These are phyloP conservation scores for Bolborhynchus lineola DNA, from an alignment of 2,113 vertebrate genomes.

Conservation along the genomic window DNA sequence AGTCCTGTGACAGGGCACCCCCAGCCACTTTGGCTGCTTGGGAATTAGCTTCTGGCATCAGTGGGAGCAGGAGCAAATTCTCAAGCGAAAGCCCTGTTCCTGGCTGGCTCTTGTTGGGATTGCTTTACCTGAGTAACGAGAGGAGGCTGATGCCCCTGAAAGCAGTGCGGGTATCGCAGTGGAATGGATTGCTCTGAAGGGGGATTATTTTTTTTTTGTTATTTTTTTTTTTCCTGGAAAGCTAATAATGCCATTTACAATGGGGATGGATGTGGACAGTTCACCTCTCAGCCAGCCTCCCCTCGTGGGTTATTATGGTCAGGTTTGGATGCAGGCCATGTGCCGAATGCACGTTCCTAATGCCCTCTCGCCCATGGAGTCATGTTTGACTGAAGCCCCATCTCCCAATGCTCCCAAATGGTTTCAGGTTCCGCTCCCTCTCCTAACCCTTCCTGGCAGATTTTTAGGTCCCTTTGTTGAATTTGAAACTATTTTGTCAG, in stretches of 20 bases:
- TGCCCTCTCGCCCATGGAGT: neutral
- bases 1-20: neutral
- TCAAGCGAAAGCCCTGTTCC: rapidly evolving
- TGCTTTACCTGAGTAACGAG: slow-evolving; percentile 62
- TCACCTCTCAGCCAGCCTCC: slow-evolving; percentile 19
- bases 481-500: slow-evolving; percentile 24
- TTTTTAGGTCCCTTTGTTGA: neutral
- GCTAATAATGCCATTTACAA: slow-evolving; percentile 28
- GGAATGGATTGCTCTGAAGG: neutral
- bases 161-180: neutral
- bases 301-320: neutral
- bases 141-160: slow-evolving; percentile 40
- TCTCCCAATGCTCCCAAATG: neutral
- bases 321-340: neutral
- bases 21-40: neutral
- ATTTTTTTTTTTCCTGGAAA: slow-evolving; percentile 45
- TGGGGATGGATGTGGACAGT: slow-evolving; percentile 25
- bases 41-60: neutral
- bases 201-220: neutral
- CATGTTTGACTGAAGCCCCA: slow-evolving; percentile 4
- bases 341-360: neutral
- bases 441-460: slow-evolving; percentile 34
- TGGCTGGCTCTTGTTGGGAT: neutral
- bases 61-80: neutral
- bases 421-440: slow-evolving; percentile 20